Evolutionary conservation across 1,140 invertebrate genomes (phyloP).

Genomic region (Dysdera silvatica): DNA sequence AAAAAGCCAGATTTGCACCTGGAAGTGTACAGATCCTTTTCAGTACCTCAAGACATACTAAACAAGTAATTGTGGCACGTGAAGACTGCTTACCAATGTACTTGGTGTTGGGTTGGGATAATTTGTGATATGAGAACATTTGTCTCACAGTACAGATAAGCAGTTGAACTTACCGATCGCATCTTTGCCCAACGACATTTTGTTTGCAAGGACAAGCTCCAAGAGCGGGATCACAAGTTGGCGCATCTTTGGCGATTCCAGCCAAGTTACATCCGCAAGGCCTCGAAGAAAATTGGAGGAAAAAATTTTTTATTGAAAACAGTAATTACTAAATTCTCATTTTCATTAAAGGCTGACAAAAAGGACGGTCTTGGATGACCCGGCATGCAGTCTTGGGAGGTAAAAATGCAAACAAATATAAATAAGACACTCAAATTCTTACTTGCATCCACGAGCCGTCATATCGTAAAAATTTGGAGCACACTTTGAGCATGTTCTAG

Average conservation of each 20-base stretch:
- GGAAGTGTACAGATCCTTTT: no score
- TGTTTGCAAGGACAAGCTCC: conserved; percentile 82
- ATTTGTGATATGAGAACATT: no score
- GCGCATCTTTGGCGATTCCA: conserved; percentile 65
- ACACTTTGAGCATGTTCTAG: conserved; percentile 48
- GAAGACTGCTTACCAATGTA: no score
- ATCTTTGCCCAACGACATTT: conserved; percentile 89
- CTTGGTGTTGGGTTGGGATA: no score
- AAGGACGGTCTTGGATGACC: no score
- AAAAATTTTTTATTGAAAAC: neutral
- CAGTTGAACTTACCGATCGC: conserved; percentile 59
- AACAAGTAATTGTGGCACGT: no score
- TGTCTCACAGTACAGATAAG: no score
- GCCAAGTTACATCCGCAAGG: conserved; percentile 72
- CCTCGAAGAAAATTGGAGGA: conserved; percentile 52
- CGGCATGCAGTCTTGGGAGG: no score
- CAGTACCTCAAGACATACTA: no score
- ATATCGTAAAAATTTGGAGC: conserved; percentile 82
- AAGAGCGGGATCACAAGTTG: conserved; percentile 64
- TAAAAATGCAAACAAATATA: no score
- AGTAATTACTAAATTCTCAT: neutral
- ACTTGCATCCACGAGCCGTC: conserved; percentile 51
- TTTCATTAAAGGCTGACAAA: no score
- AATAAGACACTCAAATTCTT: neutral
- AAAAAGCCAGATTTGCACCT: conserved; percentile 92